These are phyloP conservation scores for Cetonia aurata DNA, from an alignment of 2,888 invertebrate species.

Conservation along the genomic window DNA sequence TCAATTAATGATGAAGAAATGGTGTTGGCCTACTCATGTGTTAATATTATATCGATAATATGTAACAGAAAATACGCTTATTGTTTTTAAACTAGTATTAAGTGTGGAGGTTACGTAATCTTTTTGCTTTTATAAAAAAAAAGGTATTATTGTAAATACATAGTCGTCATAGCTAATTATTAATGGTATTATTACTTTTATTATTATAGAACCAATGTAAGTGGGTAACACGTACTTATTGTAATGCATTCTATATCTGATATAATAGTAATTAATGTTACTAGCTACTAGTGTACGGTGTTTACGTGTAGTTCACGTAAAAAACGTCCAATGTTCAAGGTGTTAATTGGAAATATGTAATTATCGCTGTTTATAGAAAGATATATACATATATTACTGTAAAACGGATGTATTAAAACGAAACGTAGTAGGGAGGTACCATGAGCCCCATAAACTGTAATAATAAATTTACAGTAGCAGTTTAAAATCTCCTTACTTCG, in stretches of 20 bases:
- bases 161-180: conserved; percentile 3
- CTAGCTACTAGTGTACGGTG: conserved; percentile 17
- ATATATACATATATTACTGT: conserved; percentile 7
- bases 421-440: conserved; percentile 45
- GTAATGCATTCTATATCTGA: conserved; percentile 8
- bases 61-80: conserved; percentile 39
- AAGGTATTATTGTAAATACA: conserved; percentile 25
- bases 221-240: not conserved
- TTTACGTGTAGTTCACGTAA: conserved; percentile 11
- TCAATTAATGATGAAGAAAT: conserved; percentile 4
- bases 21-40: conserved; percentile 35
- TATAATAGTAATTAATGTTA: conserved; percentile 9
- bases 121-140: conserved; percentile 21
- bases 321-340: not conserved
- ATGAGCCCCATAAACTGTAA: conserved; percentile 51
- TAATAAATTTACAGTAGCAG: conserved; percentile 48
- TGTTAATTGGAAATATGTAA: conserved; percentile 19
- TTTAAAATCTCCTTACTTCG: conserved; percentile 46
- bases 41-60: conserved; percentile 8
- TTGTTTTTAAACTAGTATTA: conserved; percentile 30
- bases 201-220: conserved; percentile 9
- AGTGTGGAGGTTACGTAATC: conserved; percentile 12
- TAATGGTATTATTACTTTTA: conserved; percentile 17
- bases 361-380: conserved; percentile 15
- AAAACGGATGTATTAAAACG: conserved; percentile 11